phyloP scores from a whole-genome alignment of 2,113 vertebrate genomes.

The Zosterops borbonicus region DNA sequence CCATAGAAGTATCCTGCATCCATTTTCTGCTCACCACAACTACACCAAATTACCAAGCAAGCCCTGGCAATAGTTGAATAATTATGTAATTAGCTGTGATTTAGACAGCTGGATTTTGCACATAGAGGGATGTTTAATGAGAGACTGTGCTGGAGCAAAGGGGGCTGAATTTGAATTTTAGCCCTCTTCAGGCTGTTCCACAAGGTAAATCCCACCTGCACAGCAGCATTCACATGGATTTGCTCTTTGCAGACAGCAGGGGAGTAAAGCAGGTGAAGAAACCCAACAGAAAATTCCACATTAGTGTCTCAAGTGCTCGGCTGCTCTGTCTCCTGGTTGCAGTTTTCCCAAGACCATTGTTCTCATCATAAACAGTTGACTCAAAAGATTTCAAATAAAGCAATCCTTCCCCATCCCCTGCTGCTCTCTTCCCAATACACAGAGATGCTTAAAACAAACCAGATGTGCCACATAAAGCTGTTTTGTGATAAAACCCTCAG shows the following conservation, averaged over 20 bases:
- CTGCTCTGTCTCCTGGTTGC: conserved; percentile 46
- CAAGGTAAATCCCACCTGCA: neutral
- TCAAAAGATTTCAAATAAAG: conserved; percentile 51
- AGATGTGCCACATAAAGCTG: conserved; percentile 49
- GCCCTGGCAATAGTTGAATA: neutral
- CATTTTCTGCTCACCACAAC: neutral
- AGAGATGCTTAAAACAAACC: conserved; percentile 63
- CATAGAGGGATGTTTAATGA: neutral
- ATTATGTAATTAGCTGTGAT: neutral
- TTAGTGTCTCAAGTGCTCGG: neutral
- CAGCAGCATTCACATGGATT: neutral
- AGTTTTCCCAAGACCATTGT: conserved; percentile 52
- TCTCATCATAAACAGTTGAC: conserved; percentile 55
- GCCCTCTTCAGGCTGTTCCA: neutral
- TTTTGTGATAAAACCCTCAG: conserved; percentile 2
- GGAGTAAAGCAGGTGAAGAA: neutral
- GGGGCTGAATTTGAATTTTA: neutral
- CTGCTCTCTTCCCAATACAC: conserved; percentile 34
- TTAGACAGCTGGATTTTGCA: neutral
- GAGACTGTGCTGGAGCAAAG: neutral
- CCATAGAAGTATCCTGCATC: neutral
- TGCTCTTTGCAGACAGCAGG: neutral
- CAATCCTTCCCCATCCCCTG: conserved; percentile 25
- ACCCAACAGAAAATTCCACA: conserved; percentile 8
- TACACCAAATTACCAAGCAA: neutral